A percentile compares a stretch with the other conserved stretches of the same genome.
Conservation (phyloP, 2,797 vertebrate species). For the Netta rufina region DNA sequence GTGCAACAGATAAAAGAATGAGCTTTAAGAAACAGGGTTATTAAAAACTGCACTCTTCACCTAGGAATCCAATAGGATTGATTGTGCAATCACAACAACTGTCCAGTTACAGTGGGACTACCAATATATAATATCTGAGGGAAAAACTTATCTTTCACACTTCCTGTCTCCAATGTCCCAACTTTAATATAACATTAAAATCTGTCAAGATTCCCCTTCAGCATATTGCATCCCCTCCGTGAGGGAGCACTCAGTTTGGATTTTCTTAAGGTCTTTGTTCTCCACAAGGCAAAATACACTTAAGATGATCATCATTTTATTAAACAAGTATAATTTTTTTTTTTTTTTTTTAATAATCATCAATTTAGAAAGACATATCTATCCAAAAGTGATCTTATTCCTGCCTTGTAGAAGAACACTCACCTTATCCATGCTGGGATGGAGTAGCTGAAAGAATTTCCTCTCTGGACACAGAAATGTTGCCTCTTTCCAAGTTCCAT, state of each 20-base stretch:
- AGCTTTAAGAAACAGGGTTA: constrained; percentile 4
- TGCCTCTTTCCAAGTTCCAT: constrained; percentile 67
- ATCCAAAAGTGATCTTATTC: not conserved
- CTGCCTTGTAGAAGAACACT: constrained; percentile 20
- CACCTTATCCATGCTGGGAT: not conserved
- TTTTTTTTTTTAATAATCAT: not conserved
- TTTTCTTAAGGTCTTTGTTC: constrained; percentile 46
- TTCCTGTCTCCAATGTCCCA: constrained; percentile 49
- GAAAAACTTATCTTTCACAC: constrained; percentile 45
- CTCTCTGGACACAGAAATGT: constrained; percentile 51
- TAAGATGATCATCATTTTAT: not conserved
- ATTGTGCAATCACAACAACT: constrained; percentile 15
- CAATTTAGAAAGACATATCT: not conserved
- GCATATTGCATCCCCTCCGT: not conserved
- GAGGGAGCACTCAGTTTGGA: not conserved
- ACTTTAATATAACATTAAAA: constrained; percentile 56
- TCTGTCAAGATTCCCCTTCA: constrained; percentile 56
- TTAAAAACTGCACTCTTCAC: constrained; percentile 57
- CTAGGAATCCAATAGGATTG: constrained; percentile 48
- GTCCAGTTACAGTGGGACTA: constrained; percentile 19
- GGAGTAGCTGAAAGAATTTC: constrained; percentile 58
- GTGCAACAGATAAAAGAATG: constrained; percentile 21
- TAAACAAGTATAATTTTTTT: not conserved
- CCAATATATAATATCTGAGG: not conserved
- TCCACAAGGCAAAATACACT: not conserved